These are phyloP conservation scores for Haliclystus octoradiatus DNA, from an alignment of 30 jellyfish, hydroid and myxozoan genomes.

Conservation along the genomic window DNA sequence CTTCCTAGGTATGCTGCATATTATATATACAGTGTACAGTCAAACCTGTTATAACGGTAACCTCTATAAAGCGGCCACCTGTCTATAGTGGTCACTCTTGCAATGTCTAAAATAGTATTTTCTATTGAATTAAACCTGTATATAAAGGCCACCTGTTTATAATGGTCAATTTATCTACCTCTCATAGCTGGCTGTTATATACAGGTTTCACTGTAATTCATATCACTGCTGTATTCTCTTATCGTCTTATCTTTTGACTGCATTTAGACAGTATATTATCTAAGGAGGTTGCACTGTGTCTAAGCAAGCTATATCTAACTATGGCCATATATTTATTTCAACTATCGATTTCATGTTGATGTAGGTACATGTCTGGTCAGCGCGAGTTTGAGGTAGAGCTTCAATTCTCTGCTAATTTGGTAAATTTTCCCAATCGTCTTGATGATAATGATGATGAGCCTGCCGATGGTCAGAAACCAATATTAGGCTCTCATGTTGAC, in stretches of 20 bases:
- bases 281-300: too few relatives aligned
- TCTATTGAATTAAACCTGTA: not conserved
- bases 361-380: constrained; percentile 84
- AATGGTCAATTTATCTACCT: not conserved
- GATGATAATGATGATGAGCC: constrained; percentile 49
- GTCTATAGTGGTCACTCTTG: not conserved
- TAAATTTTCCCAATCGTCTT: constrained; percentile 52
- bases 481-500: constrained; percentile 27
- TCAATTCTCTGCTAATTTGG: constrained; percentile 58
- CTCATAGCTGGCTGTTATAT: not conserved
- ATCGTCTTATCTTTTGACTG: not conserved
- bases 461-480: constrained; percentile 55
- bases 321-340: too few relatives aligned
- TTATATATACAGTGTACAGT: not conserved
- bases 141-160: not conserved
- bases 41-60: not conserved
- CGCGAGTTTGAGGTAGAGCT: constrained; percentile 85
- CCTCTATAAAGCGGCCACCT: not conserved
- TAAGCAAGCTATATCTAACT: too few relatives aligned
- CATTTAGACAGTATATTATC: not conserved
- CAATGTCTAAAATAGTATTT: not conserved
- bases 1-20: constrained; percentile 64
- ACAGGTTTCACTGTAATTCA: not conserved
- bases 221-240: not conserved
- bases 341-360: not conserved